phyloP scores from a whole-genome alignment of 30 jellyfish, hydroid and myxozoan genomes.

The Hydractinia echinata region DNA sequence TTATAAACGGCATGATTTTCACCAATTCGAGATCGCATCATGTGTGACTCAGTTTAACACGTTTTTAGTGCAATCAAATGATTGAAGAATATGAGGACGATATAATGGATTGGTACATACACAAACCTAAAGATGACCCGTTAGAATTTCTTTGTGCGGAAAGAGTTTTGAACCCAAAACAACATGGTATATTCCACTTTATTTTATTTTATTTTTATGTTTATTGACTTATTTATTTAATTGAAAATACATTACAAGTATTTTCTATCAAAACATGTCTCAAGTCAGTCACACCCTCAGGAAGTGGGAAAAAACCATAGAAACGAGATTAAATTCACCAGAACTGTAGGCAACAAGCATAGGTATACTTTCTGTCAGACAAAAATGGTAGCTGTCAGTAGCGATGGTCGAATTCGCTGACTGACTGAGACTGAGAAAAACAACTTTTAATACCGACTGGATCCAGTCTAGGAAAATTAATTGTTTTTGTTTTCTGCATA shows the following conservation, averaged over 20 bases:
- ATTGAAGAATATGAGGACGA: constrained; percentile 67
- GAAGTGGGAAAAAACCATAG: no score
- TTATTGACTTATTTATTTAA: neutral
- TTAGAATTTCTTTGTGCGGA: constrained; percentile 47
- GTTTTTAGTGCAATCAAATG: constrained; percentile 65
- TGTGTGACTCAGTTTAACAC: neutral
- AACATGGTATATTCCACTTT: neutral
- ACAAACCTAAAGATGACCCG: constrained; percentile 53
- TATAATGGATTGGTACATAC: constrained; percentile 68
- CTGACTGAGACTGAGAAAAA: no score
- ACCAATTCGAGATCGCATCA: no score
- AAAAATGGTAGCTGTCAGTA: no score
- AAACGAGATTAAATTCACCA: no score
- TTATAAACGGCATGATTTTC: no score
- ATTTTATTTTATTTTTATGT: neutral
- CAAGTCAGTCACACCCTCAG: no score
- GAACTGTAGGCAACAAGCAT: no score
- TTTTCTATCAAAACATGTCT: neutral
- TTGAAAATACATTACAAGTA: neutral
- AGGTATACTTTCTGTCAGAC: no score
- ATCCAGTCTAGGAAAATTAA: neutral
- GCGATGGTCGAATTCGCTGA: no score
- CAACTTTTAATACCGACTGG: neutral
- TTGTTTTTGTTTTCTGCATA: neutral
- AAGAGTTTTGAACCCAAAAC: constrained; percentile 43